Base-by-base conservation (phyloP, 2,113 vertebrate genomes). In the Heliornis fulica region DNA sequence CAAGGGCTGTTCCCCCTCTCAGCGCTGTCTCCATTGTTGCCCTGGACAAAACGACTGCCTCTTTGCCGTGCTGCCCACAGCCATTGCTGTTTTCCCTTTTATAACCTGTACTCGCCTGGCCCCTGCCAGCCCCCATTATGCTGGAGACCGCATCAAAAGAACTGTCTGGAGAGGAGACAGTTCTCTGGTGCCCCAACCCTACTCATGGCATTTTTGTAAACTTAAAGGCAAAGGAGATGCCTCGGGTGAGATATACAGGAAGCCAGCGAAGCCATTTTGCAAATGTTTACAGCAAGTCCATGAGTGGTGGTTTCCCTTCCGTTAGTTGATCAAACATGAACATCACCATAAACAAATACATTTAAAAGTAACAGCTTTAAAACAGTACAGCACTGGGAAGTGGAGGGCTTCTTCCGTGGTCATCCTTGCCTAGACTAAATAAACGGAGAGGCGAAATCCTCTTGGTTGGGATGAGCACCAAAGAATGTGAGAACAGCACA, bases 351-450 rank as follows among this genome's bases (percentile, higher is more conserved):
- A 97, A 92, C 92, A 96, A 91, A 96, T 57, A 53, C 6, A 66
- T 91, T 81, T 64, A 59, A 43, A 89, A 83, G 64, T 26, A 89
- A 93, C 80, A 90, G 32, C 31, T 95, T 74, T 74, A 60, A 31
- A 86, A 59, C 50, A 71, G 60, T 23, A 78, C 64, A 64, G 56
- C 0, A 0, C 46, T 71, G n/a, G 53, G 53, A 95, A 94, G 57
- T 9, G 2, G 40, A 94, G 46, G 17, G 54, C 82, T 91, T 89
- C 7, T 3, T 79, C 65, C 77, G 83, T 4, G 7, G 26, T 50
- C 54, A 77, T 53, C 53, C n/a, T 77, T 13, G 16, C 76, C 40
- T 70, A 95, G 96, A 96, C 93, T 96, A 96, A 97, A 96, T 96
- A 96, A 94, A 93, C 0, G 0, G 56, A 70, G 71, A 90, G 53